Conservation (phyloP, 2,888 invertebrate species). For the Galerucella nymphaeae region DNA sequence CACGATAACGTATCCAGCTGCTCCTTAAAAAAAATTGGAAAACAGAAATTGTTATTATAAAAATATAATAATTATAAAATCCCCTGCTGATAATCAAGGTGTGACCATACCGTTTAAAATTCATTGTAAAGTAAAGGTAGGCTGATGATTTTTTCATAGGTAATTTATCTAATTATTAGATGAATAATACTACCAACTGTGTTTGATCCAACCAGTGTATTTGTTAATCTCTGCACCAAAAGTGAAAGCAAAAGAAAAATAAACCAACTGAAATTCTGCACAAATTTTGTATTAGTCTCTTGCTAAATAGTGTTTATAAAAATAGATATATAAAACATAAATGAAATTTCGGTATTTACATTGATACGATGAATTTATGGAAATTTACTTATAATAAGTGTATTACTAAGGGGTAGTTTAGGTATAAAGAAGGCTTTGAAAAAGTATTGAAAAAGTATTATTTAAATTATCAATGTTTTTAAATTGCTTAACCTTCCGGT, state of each 20-base stretch:
- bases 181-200: background rate
- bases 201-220: background rate
- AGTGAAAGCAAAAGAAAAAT: background rate
- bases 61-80: background rate
- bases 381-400: no score
- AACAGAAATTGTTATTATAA: background rate
- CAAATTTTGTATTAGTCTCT: background rate
- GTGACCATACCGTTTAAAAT: background rate
- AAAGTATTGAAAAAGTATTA: no score
- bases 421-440: no score
- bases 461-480: no score
- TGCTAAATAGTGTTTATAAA: background rate
- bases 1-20: no score
- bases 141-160: background rate
- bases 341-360: background rate
- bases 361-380: background rate
- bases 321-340: background rate
- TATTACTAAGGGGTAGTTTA: no score
- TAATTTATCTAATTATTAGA: background rate
- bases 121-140: background rate
- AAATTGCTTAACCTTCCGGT: no score
- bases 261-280: background rate
- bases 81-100: background rate
- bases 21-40: background rate
- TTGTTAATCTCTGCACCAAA: background rate